phyloP scores from a whole-genome alignment of 2,113 vertebrate genomes.

The Mustela nigripes region DNA sequence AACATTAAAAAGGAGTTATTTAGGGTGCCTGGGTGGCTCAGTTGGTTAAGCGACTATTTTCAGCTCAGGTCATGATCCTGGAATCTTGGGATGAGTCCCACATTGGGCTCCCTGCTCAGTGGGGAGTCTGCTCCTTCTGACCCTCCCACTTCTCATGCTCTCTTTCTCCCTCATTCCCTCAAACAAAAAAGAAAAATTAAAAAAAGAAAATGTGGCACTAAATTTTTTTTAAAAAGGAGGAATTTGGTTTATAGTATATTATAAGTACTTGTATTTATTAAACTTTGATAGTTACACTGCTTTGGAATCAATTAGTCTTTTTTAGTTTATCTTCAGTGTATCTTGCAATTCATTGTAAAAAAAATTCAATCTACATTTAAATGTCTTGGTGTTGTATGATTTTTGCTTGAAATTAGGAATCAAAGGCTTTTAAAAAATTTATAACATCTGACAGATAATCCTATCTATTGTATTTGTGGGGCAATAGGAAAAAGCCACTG shows the following conservation, averaged over 20 bases:
- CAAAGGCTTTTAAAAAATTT: not conserved
- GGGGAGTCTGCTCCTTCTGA: too few relatives aligned
- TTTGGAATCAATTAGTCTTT: not conserved
- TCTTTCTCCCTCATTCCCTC: too few relatives aligned
- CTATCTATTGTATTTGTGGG: not conserved
- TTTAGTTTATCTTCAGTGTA: not conserved
- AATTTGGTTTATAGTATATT: not conserved
- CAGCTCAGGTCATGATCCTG: too few relatives aligned
- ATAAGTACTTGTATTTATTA: not conserved
- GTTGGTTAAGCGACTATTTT: too few relatives aligned
- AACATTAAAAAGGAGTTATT: not conserved
- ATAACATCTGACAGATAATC: not conserved
- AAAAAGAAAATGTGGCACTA: too few relatives aligned
- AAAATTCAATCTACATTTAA: not conserved
- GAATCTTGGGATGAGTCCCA: too few relatives aligned
- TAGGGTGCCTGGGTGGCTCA: too few relatives aligned
- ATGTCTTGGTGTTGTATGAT: conserved; percentile 13
- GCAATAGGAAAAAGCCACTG: not conserved
- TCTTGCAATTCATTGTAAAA: not conserved
- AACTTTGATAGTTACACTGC: not conserved
- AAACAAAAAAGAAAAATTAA: not conserved
- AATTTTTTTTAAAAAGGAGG: not conserved
- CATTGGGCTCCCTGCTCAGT: too few relatives aligned
- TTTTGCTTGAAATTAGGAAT: conserved; percentile 53
- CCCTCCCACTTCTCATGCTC: too few relatives aligned